A percentile compares a stretch with the other conserved stretches of the same genome.
Evolutionary conservation across 1,140 invertebrate species (phyloP).

Genomic region (Bombus waltoni): DNA sequence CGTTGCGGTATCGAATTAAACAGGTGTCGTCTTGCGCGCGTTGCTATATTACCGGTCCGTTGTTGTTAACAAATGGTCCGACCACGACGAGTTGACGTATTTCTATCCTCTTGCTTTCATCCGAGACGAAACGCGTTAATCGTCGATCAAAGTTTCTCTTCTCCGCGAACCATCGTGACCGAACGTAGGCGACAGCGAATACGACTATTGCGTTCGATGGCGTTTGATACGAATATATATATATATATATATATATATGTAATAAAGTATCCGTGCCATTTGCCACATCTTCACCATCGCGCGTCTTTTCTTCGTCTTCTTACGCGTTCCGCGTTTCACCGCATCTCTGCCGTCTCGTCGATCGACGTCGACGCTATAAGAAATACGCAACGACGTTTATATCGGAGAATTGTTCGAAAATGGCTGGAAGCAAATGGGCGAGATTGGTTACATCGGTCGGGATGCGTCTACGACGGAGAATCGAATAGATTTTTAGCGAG

Average conservation of each 20-base stretch:
- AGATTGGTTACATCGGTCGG: not conserved
- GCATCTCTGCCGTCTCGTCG: too few relatives aligned
- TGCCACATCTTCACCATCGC: too few relatives aligned
- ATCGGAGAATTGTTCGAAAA: not conserved
- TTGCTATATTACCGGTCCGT: not conserved
- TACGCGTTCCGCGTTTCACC: too few relatives aligned
- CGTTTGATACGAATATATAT: not conserved
- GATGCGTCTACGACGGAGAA: not conserved
- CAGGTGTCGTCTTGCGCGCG: not conserved
- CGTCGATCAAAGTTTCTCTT: not conserved
- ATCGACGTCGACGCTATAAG: too few relatives aligned
- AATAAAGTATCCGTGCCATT: too few relatives aligned
- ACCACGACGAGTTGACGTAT: not conserved
- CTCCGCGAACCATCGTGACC: not conserved
- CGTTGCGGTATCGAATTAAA: slow-evolving; percentile 49
- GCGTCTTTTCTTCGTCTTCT: too few relatives aligned
- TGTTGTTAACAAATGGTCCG: not conserved
- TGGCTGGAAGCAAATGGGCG: not conserved
- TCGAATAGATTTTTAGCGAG: slow-evolving; percentile 4
- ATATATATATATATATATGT: too few relatives aligned
- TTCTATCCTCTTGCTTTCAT: not conserved
- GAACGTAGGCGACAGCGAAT: not conserved
- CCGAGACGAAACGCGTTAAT: not conserved
- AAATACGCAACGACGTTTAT: too few relatives aligned
- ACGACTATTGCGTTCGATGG: not conserved